Base-by-base conservation (phyloP, 2,888 invertebrate species). In the Eledona agricola region DNA sequence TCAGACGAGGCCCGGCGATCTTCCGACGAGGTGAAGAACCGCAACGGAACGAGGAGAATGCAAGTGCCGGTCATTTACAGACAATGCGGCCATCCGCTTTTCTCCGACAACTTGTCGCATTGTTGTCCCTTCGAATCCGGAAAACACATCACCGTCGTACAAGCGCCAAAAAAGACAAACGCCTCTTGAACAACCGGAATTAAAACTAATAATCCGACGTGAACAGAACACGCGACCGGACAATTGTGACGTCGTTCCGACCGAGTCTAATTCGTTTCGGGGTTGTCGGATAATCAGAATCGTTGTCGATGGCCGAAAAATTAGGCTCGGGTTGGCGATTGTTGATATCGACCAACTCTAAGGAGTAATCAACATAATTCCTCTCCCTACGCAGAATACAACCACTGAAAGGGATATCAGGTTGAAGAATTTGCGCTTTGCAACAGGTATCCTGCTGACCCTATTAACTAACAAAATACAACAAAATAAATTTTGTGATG, bases 11-110 rank as follows among this genome's bases (percentile, higher is more conserved):
- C 59, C 56, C 57, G 55, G 28, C 57, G 43, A 59, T 49, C 49
- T 42, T 60, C 58, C 58, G 51, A 51, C 57, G 59, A 66, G 69
- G 66, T 67, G 63, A 69, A 67, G 66, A 67, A 67, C 69, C 67
- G 64, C 52, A 16, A 31, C 54, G 64, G 64, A 63, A 69, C 63
- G 66, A 49, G 23, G 38, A 60, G 64, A 63, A 67, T 67, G 67
- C 59, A 61, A 64, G 62, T 59, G 63, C 57, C 65, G 64, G 63
- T 61, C 62, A 64, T 57, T 59, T 61, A 53, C 57, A 65, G 63
- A 66, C 65, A 66, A 65, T 66, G 58, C 58, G 59, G 58, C 58
- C 62, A 60, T 59, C 60, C 62, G 61, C 59, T 58, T 60, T 50
- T 58, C 58, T 58, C 29, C 11, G 10, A 29, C 26, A 17, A 19